Base-by-base conservation (phyloP, 1,140 invertebrate species). In the Sesamia nonagrioides region DNA sequence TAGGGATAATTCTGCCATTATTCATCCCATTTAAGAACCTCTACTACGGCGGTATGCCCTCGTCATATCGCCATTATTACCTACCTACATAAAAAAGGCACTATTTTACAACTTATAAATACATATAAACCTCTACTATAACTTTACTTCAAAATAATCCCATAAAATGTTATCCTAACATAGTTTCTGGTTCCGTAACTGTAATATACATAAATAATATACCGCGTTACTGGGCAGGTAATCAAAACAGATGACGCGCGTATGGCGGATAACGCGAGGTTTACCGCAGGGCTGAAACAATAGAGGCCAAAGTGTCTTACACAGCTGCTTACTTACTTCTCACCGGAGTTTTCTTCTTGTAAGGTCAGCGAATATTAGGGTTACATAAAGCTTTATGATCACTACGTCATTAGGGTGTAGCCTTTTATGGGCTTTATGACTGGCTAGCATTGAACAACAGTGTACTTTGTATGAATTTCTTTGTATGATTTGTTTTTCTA, bases 191-290 rank as follows among this genome's bases (percentile, higher is more conserved):
- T 42, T 9, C n/a, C 60, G 40, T 68, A 27, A 68, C n/a, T 42
- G 18, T 6, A 27, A 48, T 71, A 71, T 71, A 71, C 52, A 37
- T 40, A 27, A 27, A 71, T 71, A 71, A 71, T 54, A 35, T 27
- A 42, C 13, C 42, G 18, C 68, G n/a, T 71, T 52, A 71, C 48
- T 6, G 8, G 68, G 48, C 7, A 52, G 13, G 63, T 71, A 71
- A 71, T 71, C 68, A 71, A 35, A 71, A 71, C 15, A 54, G 50
- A 71, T 71, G 68, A 71, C 33, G 50, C 45, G 66, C 48, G 45
- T 52, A 48, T 54, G 68, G 13, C 35, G 48, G 48, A n/a, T 71
- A 71, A 54, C 68, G 17, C 68, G 33, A 35, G 40, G 63, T 50
- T 68, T 68, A 68, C 21, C 63, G 9, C 42, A 17, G 18, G 63